These are phyloP conservation scores for Monochamus alternatus DNA, from an alignment of 2,888 invertebrate species.

Conservation along the genomic window DNA sequence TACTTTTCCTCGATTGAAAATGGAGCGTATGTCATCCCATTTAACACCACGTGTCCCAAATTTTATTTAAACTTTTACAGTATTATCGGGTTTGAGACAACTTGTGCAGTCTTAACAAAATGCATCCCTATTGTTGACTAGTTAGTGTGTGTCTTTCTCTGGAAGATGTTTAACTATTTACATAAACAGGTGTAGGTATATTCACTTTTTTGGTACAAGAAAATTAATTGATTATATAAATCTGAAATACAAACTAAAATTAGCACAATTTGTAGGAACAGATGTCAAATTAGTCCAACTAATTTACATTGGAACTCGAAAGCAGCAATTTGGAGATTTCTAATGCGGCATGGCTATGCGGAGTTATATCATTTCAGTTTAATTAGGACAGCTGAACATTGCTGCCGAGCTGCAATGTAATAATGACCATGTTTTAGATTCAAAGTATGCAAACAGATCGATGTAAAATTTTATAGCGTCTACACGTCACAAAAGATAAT, in stretches of 20 bases:
- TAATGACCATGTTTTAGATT: conserved; percentile 28
- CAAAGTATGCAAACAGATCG: conserved; percentile 23
- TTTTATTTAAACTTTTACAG: too few relatives aligned
- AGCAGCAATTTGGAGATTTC: conserved; percentile 62
- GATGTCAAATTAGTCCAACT: conserved; percentile 61
- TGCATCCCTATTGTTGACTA: too few relatives aligned
- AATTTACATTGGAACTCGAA: conserved; percentile 61
- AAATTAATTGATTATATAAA: too few relatives aligned
- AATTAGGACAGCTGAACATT: conserved; percentile 59
- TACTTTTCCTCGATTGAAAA: too few relatives aligned
- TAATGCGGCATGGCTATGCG: conserved; percentile 55
- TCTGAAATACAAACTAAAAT: neutral
- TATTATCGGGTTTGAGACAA: too few relatives aligned
- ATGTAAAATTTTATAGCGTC: conserved; percentile 23
- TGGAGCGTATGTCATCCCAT: too few relatives aligned
- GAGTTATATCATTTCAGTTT: conserved; percentile 59
- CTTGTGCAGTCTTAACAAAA: too few relatives aligned
- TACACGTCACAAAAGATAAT: conserved; percentile 24
- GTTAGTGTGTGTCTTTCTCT: too few relatives aligned
- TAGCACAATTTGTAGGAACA: conserved; percentile 49
- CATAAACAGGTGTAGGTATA: too few relatives aligned
- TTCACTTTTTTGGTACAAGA: too few relatives aligned
- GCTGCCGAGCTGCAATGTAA: conserved; percentile 23
- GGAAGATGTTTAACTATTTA: too few relatives aligned
- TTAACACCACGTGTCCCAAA: too few relatives aligned